Evolutionary conservation across 2,113 vertebrate genomes (phyloP).

Genomic region (Alethe castanea): DNA sequence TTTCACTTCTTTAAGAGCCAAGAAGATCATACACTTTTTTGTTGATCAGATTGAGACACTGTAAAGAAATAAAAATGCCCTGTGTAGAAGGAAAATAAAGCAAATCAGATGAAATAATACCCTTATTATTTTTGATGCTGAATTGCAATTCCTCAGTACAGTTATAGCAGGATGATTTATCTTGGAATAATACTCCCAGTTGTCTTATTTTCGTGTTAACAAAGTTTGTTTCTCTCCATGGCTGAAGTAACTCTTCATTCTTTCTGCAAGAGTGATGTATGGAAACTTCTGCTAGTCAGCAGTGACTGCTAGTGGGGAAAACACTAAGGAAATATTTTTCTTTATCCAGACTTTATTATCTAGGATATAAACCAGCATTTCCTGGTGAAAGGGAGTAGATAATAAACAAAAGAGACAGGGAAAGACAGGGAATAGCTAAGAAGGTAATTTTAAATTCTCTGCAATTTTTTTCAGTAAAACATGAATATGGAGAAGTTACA

Average conservation of each 20-base stretch:
- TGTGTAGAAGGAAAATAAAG: neutral
- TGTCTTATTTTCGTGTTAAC: conserved; percentile 25
- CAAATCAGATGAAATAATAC: neutral
- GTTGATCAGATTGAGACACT: neutral
- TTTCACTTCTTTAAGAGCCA: neutral
- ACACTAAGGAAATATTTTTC: neutral
- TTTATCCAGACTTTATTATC: neutral
- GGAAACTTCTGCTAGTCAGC: neutral
- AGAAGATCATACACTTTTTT: neutral
- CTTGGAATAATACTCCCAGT: neutral
- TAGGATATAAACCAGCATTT: neutral
- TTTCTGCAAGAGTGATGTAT: neutral
- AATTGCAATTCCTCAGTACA: neutral
- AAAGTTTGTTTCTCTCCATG: neutral
- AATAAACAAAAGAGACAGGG: neutral
- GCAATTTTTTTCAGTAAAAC: neutral
- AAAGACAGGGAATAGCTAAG: neutral
- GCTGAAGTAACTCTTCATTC: neutral
- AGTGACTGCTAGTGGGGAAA: neutral
- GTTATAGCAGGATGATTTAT: conserved; percentile 3
- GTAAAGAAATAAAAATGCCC: neutral
- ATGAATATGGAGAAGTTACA: neutral
- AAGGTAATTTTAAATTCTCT: neutral
- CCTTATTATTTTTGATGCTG: neutral
- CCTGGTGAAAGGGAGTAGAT: neutral